These are phyloP conservation scores for Antechinus stuartii DNA, from an alignment of 2,113 vertebrate genomes.

Conservation along the genomic window DNA sequence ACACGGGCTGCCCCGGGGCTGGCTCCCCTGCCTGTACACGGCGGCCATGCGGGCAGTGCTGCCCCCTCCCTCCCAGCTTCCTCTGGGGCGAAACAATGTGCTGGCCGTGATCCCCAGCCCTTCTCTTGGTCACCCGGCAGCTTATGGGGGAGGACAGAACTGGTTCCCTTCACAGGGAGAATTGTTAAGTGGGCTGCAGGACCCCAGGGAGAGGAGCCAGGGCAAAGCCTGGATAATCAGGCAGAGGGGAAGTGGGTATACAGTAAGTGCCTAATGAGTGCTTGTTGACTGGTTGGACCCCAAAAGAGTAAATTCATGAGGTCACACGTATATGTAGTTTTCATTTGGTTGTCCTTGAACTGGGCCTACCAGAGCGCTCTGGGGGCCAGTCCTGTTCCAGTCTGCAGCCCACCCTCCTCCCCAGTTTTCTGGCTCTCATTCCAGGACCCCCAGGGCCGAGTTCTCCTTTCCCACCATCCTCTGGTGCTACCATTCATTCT, in stretches of 20 bases:
- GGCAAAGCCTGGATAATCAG: background rate
- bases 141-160: background rate
- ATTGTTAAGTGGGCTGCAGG: background rate
- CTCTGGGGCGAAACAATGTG: background rate
- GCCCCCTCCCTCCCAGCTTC: no score
- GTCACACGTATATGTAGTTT: background rate
- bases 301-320: background rate
- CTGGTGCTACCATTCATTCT: background rate
- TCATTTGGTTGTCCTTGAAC: background rate
- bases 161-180: no score
- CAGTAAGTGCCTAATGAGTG: no score
- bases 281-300: background rate
- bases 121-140: background rate
- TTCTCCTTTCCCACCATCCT: background rate
- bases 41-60: no score
- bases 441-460: background rate
- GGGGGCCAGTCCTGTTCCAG: background rate
- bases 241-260: no score
- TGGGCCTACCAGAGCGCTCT: background rate
- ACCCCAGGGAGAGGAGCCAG: no score
- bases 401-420: background rate
- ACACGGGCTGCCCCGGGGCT: background rate
- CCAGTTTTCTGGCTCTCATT: background rate
- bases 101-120: background rate
- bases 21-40: no score